These are phyloP conservation scores for Diachasmimorpha longicaudata DNA, from an alignment of 1,140 invertebrate species.

Conservation along the genomic window DNA sequence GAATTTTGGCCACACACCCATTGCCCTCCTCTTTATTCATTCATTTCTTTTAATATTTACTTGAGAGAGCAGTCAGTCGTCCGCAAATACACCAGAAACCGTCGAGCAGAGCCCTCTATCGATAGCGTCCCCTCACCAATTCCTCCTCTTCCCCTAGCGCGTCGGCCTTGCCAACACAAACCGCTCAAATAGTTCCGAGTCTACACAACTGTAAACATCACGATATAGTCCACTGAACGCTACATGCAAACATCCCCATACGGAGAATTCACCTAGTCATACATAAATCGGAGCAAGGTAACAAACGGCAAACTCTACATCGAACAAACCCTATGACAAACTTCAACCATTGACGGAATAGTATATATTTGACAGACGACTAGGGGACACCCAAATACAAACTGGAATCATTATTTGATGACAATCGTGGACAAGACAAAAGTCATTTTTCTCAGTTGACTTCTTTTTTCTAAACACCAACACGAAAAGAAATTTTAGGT, in stretches of 20 bases:
- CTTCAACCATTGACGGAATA: background rate
- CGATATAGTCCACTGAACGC: background rate
- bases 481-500: too few relatives aligned
- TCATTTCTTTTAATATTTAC: background rate
- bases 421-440: background rate
- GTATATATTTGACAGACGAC: background rate
- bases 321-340: background rate
- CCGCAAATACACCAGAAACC: background rate
- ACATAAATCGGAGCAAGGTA: background rate
- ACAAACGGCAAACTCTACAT: constrained; percentile 1
- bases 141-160: background rate
- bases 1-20: background rate
- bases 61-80: background rate
- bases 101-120: background rate
- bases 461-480: too few relatives aligned
- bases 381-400: background rate
- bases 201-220: background rate
- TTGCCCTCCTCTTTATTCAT: background rate
- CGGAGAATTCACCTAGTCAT: background rate
- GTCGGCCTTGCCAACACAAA: background rate
- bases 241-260: background rate
- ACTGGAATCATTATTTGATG: background rate
- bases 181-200: background rate
- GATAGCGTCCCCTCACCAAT: background rate
- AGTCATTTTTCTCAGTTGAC: background rate